Evolutionary conservation across 2,113 vertebrate species (phyloP).

Genomic region (Phoenicopterus ruber): DNA sequence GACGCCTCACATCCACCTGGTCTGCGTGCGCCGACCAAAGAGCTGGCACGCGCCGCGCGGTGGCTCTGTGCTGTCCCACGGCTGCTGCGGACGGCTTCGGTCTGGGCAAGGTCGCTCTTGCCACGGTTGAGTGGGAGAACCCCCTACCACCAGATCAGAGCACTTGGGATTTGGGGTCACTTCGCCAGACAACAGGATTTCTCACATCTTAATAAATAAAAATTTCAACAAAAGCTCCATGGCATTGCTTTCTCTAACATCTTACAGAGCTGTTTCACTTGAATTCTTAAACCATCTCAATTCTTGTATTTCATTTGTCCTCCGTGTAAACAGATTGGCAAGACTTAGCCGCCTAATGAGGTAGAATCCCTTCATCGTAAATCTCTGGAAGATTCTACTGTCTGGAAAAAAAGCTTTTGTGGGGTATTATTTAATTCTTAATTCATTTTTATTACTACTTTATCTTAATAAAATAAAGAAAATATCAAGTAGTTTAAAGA

Average conservation of each 20-base stretch:
- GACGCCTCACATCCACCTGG: not conserved
- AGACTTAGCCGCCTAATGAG: conserved; percentile 9
- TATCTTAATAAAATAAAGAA: conserved; percentile 1
- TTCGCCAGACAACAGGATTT: not conserved
- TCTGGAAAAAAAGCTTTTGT: not conserved
- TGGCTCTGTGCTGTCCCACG: not conserved
- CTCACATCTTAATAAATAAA: not conserved
- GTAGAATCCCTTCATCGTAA: conserved; percentile 22
- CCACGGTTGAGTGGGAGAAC: not conserved
- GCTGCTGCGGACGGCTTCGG: fast-evolving
- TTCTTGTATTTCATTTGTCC: conserved; percentile 12
- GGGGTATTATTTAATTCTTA: not conserved
- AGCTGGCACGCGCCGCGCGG: fast-evolving
- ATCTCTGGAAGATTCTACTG: not conserved
- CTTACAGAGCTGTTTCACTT: not conserved
- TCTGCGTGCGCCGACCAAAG: not conserved
- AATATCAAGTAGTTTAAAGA: not conserved
- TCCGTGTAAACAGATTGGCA: conserved; percentile 32
- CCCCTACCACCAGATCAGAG: not conserved
- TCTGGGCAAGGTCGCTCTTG: not conserved
- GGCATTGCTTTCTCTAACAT: not conserved
- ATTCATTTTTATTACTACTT: conserved; percentile 8
- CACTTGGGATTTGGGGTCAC: not conserved
- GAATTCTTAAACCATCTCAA: conserved; percentile 14
- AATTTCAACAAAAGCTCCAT: not conserved